Evolutionary conservation across 1,140 invertebrate genomes (phyloP).

Genomic region (Cotesia glomerata): DNA sequence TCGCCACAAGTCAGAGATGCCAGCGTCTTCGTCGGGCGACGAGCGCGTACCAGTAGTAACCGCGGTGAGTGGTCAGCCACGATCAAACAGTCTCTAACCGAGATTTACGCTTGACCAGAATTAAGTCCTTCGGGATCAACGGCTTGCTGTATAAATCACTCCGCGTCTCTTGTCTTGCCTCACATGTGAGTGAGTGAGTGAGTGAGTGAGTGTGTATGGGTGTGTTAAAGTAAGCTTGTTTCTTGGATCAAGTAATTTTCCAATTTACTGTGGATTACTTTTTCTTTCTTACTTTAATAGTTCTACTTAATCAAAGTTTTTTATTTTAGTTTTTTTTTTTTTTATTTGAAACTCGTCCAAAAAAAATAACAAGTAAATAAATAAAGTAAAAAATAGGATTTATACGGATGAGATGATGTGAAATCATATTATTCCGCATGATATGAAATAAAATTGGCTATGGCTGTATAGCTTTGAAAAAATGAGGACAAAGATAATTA

Average conservation of each 20-base stretch:
- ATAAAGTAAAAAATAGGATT: too few species aligned
- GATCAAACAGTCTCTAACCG: conserved; percentile 52
- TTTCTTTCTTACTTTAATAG: neutral
- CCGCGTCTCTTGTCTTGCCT: neutral
- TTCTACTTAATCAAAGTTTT: neutral
- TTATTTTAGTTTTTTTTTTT: neutral
- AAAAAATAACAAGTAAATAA: too few species aligned
- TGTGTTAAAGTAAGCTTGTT: too few species aligned
- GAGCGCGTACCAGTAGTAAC: neutral
- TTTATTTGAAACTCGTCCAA: neutral
- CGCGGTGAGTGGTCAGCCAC: conserved; percentile 34
- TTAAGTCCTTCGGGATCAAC: conserved; percentile 47
- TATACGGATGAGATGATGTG: too few species aligned
- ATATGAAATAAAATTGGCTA: neutral
- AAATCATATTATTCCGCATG: neutral
- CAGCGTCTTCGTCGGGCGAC: too few species aligned
- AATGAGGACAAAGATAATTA: neutral
- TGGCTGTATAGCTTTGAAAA: neutral
- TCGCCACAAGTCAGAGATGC: too few species aligned
- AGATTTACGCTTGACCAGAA: conserved; percentile 49
- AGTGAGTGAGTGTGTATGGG: neutral
- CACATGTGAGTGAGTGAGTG: neutral
- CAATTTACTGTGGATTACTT: neutral
- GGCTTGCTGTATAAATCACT: conserved; percentile 25
- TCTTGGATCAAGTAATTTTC: neutral